Conservation (phyloP, 1,140 invertebrate genomes). For the Cheumatopsyche charites region DNA sequence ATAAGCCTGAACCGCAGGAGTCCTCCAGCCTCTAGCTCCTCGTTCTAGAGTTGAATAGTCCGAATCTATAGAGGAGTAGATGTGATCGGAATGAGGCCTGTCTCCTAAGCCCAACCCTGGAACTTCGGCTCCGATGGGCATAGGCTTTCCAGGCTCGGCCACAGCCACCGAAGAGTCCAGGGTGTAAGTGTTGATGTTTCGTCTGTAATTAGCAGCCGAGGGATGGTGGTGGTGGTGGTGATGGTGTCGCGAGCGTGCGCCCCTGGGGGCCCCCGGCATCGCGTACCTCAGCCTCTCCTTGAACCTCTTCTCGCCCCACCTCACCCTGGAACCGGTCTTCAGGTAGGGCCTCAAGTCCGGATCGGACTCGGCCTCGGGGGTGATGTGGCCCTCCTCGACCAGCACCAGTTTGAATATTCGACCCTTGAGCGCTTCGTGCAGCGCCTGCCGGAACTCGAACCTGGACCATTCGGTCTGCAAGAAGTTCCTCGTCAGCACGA, state of each 20-base stretch:
- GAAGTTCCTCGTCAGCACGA: slow-evolving; percentile 83
- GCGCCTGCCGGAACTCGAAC: slow-evolving; percentile 80
- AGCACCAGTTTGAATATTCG: slow-evolving; percentile 84
- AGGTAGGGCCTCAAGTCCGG: slow-evolving; percentile 87
- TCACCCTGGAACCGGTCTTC: slow-evolving; percentile 80
- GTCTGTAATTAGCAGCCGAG: slow-evolving; percentile 65
- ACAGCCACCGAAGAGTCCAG: slow-evolving; percentile 67
- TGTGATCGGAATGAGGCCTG: slow-evolving; percentile 81
- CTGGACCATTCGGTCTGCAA: slow-evolving; percentile 86
- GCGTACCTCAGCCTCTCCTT: slow-evolving; percentile 90
- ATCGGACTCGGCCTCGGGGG: slow-evolving; percentile 81
- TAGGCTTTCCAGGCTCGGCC: slow-evolving; percentile 58
- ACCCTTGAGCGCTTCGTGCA: slow-evolving; percentile 85
- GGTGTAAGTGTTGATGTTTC: slow-evolving; percentile 80
- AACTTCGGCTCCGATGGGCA: slow-evolving; percentile 57
- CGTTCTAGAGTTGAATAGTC: slow-evolving; percentile 69
- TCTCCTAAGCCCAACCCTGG: slow-evolving; percentile 57
- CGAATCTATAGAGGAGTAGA: slow-evolving; percentile 86
- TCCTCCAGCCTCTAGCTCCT: slow-evolving; percentile 56
- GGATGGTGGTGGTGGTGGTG: slow-evolving; percentile 46
- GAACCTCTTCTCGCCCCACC: slow-evolving; percentile 88
- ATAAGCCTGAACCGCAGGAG: slow-evolving; percentile 60
- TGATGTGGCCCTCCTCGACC: slow-evolving; percentile 79
- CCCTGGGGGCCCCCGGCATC: slow-evolving; percentile 69
- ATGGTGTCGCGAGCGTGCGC: slow-evolving; percentile 14